These are phyloP conservation scores for Punctoribates punctum DNA, from an alignment of 2,888 invertebrate genomes.

Conservation along the genomic window DNA sequence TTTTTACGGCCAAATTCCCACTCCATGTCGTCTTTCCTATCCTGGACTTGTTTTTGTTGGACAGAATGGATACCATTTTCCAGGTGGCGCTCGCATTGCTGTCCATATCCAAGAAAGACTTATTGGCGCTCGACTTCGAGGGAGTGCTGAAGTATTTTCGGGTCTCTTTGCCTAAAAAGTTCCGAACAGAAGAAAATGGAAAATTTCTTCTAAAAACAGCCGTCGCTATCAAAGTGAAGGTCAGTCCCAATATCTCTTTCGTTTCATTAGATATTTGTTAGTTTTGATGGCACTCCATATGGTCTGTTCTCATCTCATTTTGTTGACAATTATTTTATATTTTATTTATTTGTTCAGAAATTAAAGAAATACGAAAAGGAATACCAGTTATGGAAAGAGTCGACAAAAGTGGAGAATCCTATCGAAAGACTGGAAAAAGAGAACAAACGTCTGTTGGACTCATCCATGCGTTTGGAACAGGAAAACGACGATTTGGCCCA, in stretches of 20 bases:
- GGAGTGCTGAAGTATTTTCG: conserved; percentile 96
- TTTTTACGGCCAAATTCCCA: conserved; percentile 99
- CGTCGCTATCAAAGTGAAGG: conserved; percentile 74
- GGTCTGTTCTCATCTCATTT: too few species aligned
- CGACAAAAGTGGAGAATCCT: conserved; percentile 56
- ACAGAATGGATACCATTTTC: conserved; percentile 87
- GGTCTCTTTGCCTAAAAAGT: conserved; percentile 92
- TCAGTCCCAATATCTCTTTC: not conserved
- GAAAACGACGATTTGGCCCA: conserved; percentile 62
- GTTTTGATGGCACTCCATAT: not conserved
- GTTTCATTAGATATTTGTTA: not conserved
- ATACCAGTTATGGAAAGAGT: conserved; percentile 69
- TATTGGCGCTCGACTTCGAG: conserved; percentile 91
- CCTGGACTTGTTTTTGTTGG: conserved; percentile 82
- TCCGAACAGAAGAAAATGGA: conserved; percentile 83
- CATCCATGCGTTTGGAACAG: conserved; percentile 60
- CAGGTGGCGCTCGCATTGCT: conserved; percentile 92
- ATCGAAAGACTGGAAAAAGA: conserved; percentile 56
- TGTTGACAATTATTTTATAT: not conserved
- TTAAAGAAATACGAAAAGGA: conserved; percentile 92
- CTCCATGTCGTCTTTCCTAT: conserved; percentile 79
- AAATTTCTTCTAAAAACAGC: conserved; percentile 84
- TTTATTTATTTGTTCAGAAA: conserved; percentile 61
- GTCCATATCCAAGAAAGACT: conserved; percentile 76
- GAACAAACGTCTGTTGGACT: conserved; percentile 57